phyloP scores from a whole-genome alignment of 2,888 invertebrate species.

The Aspidiotus destructor region DNA sequence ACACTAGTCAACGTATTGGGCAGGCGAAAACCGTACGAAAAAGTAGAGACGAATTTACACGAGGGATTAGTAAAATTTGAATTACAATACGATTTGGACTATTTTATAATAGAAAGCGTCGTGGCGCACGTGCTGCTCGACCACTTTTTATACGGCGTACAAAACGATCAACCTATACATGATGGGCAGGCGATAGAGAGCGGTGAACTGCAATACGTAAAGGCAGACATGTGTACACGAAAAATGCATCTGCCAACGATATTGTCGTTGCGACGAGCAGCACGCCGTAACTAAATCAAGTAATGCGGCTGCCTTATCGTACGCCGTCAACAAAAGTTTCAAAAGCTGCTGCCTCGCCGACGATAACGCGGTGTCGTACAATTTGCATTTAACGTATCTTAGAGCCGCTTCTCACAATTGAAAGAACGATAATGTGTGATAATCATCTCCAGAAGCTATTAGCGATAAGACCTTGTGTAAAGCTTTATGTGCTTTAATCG shows the following conservation, averaged over 20 bases:
- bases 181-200: too few relatives aligned
- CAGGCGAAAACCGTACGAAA: background rate
- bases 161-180: conserved; percentile 3
- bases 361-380: background rate
- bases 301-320: conserved; percentile 7
- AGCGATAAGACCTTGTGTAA: too few relatives aligned
- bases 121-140: conserved; percentile 23
- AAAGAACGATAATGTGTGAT: too few relatives aligned
- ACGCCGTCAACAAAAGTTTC: conserved; percentile 17
- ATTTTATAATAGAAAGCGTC: conserved; percentile 24
- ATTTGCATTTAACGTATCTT: background rate
- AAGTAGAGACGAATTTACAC: conserved; percentile 23
- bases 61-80: conserved; percentile 23
- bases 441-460: too few relatives aligned
- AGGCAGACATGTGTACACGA: conserved; percentile 7
- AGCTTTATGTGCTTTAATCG: too few relatives aligned
- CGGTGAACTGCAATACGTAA: too few relatives aligned
- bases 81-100: conserved; percentile 17
- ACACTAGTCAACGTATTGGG: background rate
- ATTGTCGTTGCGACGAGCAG: conserved; percentile 22
- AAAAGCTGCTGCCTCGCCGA: conserved; percentile 11
- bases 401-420: background rate
- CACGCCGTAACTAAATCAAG: conserved; percentile 17
- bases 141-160: conserved; percentile 17
- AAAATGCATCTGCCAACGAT: conserved; percentile 28